A percentile compares a stretch with the other conserved stretches of the same genome.
phyloP scores from a whole-genome alignment of 2,888 invertebrate species.

The Agrotis exclamationis region DNA sequence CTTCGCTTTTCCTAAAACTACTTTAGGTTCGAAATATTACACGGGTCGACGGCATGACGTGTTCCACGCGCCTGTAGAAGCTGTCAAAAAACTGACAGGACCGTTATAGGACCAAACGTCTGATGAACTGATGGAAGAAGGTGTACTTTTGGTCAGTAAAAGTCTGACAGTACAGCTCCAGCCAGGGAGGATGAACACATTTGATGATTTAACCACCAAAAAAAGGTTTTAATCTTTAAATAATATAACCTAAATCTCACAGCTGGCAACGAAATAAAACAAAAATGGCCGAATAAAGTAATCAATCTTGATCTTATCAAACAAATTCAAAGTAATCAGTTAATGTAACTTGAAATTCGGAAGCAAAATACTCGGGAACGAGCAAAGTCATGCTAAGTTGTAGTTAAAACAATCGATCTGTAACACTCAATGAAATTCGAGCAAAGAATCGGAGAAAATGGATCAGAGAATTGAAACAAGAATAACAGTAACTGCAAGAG shows the following conservation, averaged over 20 bases:
- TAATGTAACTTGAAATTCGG: constrained; percentile 38
- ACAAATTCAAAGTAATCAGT: constrained; percentile 44
- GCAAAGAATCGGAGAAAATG: constrained; percentile 16
- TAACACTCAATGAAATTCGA: constrained; percentile 14
- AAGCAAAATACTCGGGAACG: constrained; percentile 18
- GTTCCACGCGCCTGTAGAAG: no score
- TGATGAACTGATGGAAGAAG: no score
- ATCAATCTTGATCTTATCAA: constrained; percentile 54
- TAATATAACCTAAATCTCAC: not conserved
- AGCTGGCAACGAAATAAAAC: constrained; percentile 15
- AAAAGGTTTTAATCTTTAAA: no score
- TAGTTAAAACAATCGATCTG: constrained; percentile 49
- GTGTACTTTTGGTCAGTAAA: no score
- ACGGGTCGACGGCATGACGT: no score
- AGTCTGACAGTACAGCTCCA: no score
- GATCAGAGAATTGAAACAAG: constrained; percentile 13
- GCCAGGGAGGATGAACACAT: no score
- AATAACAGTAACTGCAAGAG: constrained; percentile 24
- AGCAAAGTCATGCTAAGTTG: constrained; percentile 51
- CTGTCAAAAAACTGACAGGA: no score
- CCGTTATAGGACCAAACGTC: no score
- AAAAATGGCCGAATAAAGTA: constrained; percentile 12
- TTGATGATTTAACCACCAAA: no score
- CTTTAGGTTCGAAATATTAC: constrained; percentile 14
- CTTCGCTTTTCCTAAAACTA: constrained; percentile 7